Conservation (phyloP, 2,113 vertebrate species). For the Brachionichthys hirsutus region DNA sequence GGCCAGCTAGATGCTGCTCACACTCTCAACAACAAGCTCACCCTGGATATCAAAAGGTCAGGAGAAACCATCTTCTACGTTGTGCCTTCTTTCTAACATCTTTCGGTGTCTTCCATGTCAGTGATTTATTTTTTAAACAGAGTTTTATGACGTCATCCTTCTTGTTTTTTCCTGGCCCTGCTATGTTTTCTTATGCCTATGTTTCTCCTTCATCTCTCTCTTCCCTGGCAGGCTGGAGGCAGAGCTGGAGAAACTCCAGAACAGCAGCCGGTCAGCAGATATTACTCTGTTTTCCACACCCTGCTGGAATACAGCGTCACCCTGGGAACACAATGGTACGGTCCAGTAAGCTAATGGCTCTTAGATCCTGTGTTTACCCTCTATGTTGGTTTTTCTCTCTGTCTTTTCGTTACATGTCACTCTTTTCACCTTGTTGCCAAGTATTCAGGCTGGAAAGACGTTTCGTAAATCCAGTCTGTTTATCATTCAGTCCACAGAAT, state of each 20-base stretch:
- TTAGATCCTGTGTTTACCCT: constrained; percentile 13
- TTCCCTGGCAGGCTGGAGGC: constrained; percentile 70
- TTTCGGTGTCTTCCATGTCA: too few species aligned
- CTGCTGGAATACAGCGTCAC: constrained; percentile 73
- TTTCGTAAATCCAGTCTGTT: neutral
- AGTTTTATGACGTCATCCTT: too few species aligned
- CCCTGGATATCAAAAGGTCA: constrained; percentile 79
- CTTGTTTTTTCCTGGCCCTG: neutral
- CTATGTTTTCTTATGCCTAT: neutral
- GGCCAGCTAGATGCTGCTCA: constrained; percentile 76
- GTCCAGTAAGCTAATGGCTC: constrained; percentile 17
- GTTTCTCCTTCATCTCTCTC: neutral
- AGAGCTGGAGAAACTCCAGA: constrained; percentile 80
- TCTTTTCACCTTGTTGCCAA: too few species aligned
- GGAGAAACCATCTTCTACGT: neutral
- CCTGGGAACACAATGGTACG: constrained; percentile 73
- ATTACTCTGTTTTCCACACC: constrained; percentile 74
- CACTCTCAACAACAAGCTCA: constrained; percentile 68
- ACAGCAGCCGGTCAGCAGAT: constrained; percentile 62
- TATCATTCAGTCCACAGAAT: constrained; percentile 12
- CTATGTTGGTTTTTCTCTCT: neutral
- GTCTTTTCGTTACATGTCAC: too few species aligned
- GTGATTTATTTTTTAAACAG: too few species aligned
- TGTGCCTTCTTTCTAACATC: neutral
- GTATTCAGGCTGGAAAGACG: too few species aligned